Evolutionary conservation across 2,797 vertebrate genomes (phyloP).

Genomic region (Numenius phaeopus): DNA sequence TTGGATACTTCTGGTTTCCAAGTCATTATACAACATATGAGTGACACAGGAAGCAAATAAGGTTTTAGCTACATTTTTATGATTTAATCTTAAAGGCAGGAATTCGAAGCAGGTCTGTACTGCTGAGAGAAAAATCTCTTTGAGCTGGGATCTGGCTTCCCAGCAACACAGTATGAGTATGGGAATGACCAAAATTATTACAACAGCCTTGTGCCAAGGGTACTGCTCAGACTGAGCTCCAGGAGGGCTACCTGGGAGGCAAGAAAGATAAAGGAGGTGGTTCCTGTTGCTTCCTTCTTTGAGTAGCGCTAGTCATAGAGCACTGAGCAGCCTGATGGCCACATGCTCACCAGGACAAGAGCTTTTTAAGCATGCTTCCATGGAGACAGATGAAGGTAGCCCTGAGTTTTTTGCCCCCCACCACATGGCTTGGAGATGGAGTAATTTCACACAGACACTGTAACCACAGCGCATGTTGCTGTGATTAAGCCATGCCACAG

Average conservation of each 20-base stretch:
- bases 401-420: fast-evolving
- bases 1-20: not conserved
- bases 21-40: not conserved
- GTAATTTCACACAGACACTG: not conserved
- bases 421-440: not conserved
- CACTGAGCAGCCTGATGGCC: not conserved
- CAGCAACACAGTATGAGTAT: not conserved
- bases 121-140: not conserved
- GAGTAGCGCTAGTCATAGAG: not conserved
- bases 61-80: slow-evolving; percentile 16
- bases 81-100: not conserved
- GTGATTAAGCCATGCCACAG: not conserved
- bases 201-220: not conserved
- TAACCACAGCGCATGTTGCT: not conserved
- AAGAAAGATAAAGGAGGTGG: not conserved
- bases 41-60: not conserved
- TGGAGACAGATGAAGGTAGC: not conserved
- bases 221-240: not conserved
- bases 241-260: not conserved
- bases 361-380: not conserved
- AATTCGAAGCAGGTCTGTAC: not conserved
- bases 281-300: not conserved
- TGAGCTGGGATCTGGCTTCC: not conserved
- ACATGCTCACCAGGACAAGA: not conserved
- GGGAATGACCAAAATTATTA: not conserved